Percentiles rank a stretch among this genome's conserved stretches.
phyloP scores from a whole-genome alignment of 2,113 vertebrate genomes.

The Pseudorhombus dupliciocellatus region DNA sequence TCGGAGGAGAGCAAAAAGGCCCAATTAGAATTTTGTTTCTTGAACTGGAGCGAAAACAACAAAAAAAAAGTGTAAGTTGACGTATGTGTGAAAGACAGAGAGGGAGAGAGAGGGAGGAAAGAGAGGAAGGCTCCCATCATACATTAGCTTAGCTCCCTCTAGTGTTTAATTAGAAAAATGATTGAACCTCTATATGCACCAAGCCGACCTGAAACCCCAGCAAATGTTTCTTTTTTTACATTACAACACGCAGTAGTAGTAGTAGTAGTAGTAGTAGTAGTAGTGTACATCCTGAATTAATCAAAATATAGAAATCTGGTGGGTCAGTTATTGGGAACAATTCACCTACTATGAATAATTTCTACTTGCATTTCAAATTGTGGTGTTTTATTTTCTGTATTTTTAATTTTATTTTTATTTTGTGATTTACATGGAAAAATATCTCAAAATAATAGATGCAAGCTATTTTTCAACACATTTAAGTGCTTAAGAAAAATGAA shows the following conservation, averaged over 20 bases:
- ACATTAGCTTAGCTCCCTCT: constrained; percentile 97
- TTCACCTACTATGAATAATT: no score
- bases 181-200: background rate
- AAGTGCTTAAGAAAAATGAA: background rate
- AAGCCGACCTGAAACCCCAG: background rate
- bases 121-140: constrained; percentile 53
- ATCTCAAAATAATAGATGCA: background rate
- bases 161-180: constrained; percentile 76
- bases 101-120: background rate
- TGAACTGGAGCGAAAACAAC: constrained; percentile 67
- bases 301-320: background rate
- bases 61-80: constrained; percentile 49
- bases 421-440: background rate
- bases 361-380: no score
- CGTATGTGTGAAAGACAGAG: background rate
- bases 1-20: constrained; percentile 63
- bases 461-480: constrained; percentile 4
- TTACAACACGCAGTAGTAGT: no score
- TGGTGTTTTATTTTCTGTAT: no score
- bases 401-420: no score
- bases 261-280: no score
- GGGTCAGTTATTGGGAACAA: no score
- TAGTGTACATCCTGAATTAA: background rate
- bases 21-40: constrained; percentile 80
- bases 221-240: no score